These are phyloP conservation scores for Pagetopsis macropterus DNA, from an alignment of 2,797 vertebrate genomes.

Conservation along the genomic window DNA sequence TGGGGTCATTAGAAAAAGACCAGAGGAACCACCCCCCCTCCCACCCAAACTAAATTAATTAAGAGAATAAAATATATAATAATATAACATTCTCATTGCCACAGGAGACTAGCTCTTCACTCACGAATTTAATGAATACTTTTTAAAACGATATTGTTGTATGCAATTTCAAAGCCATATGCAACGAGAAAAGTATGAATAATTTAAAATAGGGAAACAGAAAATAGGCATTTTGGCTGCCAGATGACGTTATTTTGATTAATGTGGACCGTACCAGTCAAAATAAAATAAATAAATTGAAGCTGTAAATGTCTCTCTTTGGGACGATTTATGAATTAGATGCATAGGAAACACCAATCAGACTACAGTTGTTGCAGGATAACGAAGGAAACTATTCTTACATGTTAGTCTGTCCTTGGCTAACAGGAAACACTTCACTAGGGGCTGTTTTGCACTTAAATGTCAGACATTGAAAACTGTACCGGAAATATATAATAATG, in stretches of 20 bases:
- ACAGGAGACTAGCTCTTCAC: neutral
- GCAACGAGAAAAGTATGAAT: neutral
- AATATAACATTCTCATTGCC: neutral
- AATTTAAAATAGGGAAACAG: neutral
- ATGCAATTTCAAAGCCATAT: neutral
- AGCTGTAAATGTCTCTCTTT: neutral
- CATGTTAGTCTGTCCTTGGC: no score
- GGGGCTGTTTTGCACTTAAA: no score
- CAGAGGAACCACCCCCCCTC: neutral
- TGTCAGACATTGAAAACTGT: no score
- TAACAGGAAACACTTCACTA: no score
- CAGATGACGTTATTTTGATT: no score
- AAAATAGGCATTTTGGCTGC: neutral
- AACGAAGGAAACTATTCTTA: no score
- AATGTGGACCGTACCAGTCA: neutral
- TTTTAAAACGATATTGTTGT: neutral
- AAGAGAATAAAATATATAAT: neutral
- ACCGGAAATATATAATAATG: no score
- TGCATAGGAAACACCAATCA: no score
- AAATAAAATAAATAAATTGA: neutral
- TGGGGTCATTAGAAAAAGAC: slow-evolving; percentile 72
- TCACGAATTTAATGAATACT: neutral
- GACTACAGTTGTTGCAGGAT: no score
- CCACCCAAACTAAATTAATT: neutral
- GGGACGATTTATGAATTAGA: no score